Evolutionary conservation across 2,113 vertebrate genomes (phyloP).

Genomic region (Leptosomus discolor): DNA sequence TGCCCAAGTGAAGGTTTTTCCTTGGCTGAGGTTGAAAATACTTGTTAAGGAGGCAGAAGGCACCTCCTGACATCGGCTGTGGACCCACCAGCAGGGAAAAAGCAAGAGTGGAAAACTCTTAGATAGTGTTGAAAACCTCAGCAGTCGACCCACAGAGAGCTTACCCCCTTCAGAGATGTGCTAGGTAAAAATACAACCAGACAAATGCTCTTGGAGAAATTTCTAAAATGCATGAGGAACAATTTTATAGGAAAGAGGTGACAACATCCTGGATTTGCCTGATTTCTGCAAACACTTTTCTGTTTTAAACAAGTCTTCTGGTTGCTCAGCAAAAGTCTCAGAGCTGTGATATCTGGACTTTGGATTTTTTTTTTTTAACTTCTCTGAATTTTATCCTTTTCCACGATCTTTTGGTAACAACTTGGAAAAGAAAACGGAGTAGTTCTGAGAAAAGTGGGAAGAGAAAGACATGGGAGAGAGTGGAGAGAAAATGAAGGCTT

Average conservation of each 20-base stretch:
- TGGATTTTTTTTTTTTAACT: background rate
- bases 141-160: background rate
- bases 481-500: background rate
- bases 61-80: background rate
- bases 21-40: background rate
- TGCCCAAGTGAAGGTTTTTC: background rate
- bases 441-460: background rate
- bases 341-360: background rate
- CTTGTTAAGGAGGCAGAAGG: background rate
- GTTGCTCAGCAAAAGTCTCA: conserved; percentile 1
- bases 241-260: conserved; percentile 12
- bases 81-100: background rate
- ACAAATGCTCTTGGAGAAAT: background rate
- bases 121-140: background rate
- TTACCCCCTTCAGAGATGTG: background rate
- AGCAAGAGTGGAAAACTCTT: background rate
- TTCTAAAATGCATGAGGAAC: background rate
- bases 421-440: background rate
- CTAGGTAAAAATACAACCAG: background rate
- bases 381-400: background rate
- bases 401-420: background rate
- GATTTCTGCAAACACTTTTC: background rate
- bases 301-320: background rate
- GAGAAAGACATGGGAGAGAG: background rate
- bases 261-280: conserved; percentile 2